Base-by-base conservation (phyloP, 2,888 invertebrate genomes). In the Hemicrepidius hirtus region DNA sequence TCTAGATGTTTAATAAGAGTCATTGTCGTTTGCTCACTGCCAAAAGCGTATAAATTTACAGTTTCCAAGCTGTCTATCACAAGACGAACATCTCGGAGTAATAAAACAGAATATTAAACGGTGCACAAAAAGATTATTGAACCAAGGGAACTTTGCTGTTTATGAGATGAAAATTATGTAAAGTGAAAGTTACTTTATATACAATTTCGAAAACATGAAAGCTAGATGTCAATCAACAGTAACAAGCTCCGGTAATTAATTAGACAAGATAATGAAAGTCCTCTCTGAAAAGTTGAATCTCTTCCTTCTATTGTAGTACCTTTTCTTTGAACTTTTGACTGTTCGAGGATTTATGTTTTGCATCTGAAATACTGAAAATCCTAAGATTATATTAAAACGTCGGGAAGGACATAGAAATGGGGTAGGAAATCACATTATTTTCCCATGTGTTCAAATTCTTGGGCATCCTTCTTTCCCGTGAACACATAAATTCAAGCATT, bases 51-150 rank as follows among this genome's bases (percentile, higher is more conserved):
- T 49, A 49, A 24, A 24, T 49, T 49, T 49, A 49, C 49, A 49
- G 49, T 12, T 49, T 24, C n/a, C 49, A 20, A 24, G 12, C 12
- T 49, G 49, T 49, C 49, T n/a, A 49, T 49, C 49, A 24, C 24
- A 49, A 20, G 24, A 24, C 49, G 49, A 21, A 49, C 10, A 49
- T 49, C 49, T 24, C 3, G 16, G 49, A 18, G 37, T 37, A 65
- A 59, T 59, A 65, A 65, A 65, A 65, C 64, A 53, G 35, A 65
- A 53, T 65, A 50, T 50, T 37, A 50, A 50, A 37, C 50, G 21
- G 50, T 13, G 6, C 64, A 65, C 64, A 65, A 65, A 65, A 65
- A 53, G 50, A 53, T 40, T 50, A 16, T 40, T 40, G 35, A 59
- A 41, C 64, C 40, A 40, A 53, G 12, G 21, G 12, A 40, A 37